Percentiles rank a stretch among this genome's conserved stretches.
Evolutionary conservation across 2,888 invertebrate species (phyloP).

Genomic region (Campoplex nolae): DNA sequence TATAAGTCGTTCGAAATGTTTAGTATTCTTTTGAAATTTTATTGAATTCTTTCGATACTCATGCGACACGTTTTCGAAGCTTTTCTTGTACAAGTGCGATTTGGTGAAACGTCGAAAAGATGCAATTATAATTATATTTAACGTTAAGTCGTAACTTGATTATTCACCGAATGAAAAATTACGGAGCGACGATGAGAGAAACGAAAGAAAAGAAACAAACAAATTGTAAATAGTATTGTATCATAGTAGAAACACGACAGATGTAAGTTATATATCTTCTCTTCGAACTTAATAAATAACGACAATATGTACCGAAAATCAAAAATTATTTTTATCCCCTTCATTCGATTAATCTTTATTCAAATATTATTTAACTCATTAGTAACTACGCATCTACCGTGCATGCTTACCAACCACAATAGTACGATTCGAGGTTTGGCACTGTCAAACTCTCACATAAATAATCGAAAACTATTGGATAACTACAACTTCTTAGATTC

Average conservation of each 20-base stretch:
- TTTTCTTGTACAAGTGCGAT: conserved; percentile 20
- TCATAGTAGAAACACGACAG: conserved; percentile 76
- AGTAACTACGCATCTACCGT: too few relatives aligned
- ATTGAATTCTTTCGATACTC: background rate
- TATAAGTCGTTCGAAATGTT: background rate
- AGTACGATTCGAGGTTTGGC: too few relatives aligned
- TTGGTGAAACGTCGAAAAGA: background rate
- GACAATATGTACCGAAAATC: conserved; percentile 75
- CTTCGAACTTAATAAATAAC: conserved; percentile 82
- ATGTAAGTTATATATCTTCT: conserved; percentile 80
- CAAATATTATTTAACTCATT: background rate
- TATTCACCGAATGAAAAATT: conserved; percentile 36
- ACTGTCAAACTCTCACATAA: too few relatives aligned
- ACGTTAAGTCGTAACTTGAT: conserved; percentile 33
- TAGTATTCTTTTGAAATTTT: background rate
- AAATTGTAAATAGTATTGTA: conserved; percentile 81
- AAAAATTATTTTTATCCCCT: background rate
- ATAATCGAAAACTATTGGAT: too few relatives aligned
- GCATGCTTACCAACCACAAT: too few relatives aligned
- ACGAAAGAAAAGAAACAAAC: conserved; percentile 37
- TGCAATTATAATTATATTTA: conserved; percentile 23
- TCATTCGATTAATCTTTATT: background rate
- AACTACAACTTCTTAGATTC: too few relatives aligned
- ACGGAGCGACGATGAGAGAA: background rate
- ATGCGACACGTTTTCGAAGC: conserved; percentile 1